These are phyloP conservation scores for Altica lythri DNA, from an alignment of 2,888 invertebrate genomes.

Conservation along the genomic window DNA sequence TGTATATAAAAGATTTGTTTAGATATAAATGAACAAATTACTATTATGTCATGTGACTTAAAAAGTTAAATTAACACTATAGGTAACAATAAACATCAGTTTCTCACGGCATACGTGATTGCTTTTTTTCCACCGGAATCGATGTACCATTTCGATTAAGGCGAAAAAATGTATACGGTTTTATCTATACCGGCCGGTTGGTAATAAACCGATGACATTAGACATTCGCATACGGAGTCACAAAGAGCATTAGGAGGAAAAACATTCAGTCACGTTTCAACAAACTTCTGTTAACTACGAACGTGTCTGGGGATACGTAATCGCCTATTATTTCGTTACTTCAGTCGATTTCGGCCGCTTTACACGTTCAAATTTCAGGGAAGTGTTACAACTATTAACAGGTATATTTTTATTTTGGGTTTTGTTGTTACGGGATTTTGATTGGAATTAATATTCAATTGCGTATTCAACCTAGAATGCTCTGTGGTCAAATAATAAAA, in stretches of 20 bases:
- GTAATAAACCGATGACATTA: slow-evolving; percentile 40
- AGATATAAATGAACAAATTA: too few relatives aligned
- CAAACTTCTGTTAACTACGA: slow-evolving; percentile 46
- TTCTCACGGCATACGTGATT: slow-evolving; percentile 22
- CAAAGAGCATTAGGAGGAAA: slow-evolving; percentile 34
- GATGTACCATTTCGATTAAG: slow-evolving; percentile 39
- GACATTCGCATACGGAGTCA: slow-evolving; percentile 34
- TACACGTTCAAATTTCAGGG: slow-evolving; percentile 15
- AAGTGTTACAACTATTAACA: slow-evolving; percentile 25
- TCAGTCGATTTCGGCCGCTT: slow-evolving; percentile 21
- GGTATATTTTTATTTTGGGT: slow-evolving; percentile 17
- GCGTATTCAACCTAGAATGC: too few relatives aligned
- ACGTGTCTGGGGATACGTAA: slow-evolving; percentile 49
- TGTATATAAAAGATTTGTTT: too few relatives aligned
- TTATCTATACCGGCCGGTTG: slow-evolving; percentile 35
- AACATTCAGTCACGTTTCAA: slow-evolving; percentile 43
- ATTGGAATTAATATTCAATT: slow-evolving; percentile 7
- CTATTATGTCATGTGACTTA: neutral
- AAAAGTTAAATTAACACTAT: slow-evolving; percentile 6
- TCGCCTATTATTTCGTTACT: slow-evolving; percentile 44
- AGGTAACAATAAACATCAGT: slow-evolving; percentile 11
- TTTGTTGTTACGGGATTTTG: slow-evolving; percentile 16
- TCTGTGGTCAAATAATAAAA: too few relatives aligned
- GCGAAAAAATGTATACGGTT: slow-evolving; percentile 33
- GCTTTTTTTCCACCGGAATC: slow-evolving; percentile 23